Percentiles rank a stretch among this genome's conserved stretches.
These are phyloP conservation scores for Diaperis boleti DNA, from an alignment of 2,888 invertebrate genomes.

Conservation along the genomic window DNA sequence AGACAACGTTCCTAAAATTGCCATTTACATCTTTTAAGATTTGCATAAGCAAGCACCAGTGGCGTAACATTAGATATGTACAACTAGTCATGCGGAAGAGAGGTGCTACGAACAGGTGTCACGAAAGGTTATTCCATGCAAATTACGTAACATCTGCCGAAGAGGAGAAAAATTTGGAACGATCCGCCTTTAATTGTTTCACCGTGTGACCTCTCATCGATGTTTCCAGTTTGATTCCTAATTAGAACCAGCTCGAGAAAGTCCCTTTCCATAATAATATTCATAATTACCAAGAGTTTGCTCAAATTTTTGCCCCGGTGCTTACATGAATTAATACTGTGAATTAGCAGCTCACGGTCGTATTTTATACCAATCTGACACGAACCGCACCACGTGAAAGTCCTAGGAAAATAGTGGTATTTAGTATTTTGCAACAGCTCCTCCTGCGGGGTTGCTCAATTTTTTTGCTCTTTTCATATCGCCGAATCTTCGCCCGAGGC, in stretches of 20 bases:
- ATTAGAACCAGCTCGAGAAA: constrained; percentile 18
- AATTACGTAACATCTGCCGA: background rate
- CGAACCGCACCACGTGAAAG: constrained; percentile 15
- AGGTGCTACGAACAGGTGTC: background rate
- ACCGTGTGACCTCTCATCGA: background rate
- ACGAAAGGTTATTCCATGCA: background rate
- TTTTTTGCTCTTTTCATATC: constrained; percentile 2
- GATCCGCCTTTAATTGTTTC: background rate
- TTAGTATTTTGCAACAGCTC: background rate
- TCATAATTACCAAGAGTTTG: constrained; percentile 19
- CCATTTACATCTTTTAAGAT: background rate
- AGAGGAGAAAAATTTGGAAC: background rate
- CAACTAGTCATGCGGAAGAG: background rate
- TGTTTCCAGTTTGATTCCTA: background rate
- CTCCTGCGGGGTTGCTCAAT: constrained; percentile 13
- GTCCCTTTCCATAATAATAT: constrained; percentile 19
- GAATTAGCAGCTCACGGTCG: constrained; percentile 8
- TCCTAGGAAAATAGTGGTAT: constrained; percentile 1
- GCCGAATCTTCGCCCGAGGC: constrained; percentile 1
- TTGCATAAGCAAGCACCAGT: constrained; percentile 8
- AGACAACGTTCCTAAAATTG: constrained; percentile 9
- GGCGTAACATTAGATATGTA: constrained; percentile 3
- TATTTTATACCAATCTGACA: constrained; percentile 19
- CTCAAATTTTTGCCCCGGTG: constrained; percentile 11
- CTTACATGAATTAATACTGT: constrained; percentile 14